Conservation (phyloP, 2,797 vertebrate genomes). For the Tachyglossus aculeatus region DNA sequence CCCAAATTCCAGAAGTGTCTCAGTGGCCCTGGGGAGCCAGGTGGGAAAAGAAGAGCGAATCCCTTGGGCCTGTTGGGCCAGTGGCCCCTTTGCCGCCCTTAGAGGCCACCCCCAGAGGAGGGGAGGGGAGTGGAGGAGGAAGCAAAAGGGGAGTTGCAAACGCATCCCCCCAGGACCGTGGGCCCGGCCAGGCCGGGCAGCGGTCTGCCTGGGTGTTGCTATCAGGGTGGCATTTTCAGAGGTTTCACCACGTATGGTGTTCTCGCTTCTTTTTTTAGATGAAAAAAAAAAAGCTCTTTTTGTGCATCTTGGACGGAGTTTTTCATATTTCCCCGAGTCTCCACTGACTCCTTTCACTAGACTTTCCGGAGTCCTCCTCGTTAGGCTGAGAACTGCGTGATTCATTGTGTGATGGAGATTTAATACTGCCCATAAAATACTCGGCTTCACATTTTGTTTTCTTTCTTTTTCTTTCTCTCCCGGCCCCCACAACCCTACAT, state of each 20-base stretch:
- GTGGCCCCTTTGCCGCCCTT: too few species aligned
- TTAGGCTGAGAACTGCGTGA: constrained; percentile 48
- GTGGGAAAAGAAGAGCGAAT: too few species aligned
- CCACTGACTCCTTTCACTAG: constrained; percentile 52
- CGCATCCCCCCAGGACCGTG: too few species aligned
- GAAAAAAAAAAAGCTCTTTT: background rate
- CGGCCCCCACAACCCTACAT: background rate
- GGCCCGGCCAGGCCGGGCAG: too few species aligned
- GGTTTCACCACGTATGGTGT: background rate
- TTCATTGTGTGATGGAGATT: constrained; percentile 61
- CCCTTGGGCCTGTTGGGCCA: too few species aligned
- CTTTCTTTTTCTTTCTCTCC: constrained; percentile 18
- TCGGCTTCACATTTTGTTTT: constrained; percentile 56
- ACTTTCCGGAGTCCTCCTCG: constrained; percentile 65
- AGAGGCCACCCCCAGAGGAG: too few species aligned
- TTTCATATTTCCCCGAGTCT: constrained; percentile 37
- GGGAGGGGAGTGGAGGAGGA: too few species aligned
- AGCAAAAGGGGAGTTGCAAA: too few species aligned
- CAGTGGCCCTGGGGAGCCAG: too few species aligned
- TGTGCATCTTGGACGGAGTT: constrained; percentile 20
- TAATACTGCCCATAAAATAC: constrained; percentile 54
- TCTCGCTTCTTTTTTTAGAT: background rate
- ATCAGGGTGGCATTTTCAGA: background rate
- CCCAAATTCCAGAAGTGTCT: too few species aligned
- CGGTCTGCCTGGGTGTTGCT: constrained; percentile 2